Evolutionary conservation across 2,888 invertebrate genomes (phyloP), one percentile per base, ranked within the genome.

Genomic region (Gari tellinella): DNA sequence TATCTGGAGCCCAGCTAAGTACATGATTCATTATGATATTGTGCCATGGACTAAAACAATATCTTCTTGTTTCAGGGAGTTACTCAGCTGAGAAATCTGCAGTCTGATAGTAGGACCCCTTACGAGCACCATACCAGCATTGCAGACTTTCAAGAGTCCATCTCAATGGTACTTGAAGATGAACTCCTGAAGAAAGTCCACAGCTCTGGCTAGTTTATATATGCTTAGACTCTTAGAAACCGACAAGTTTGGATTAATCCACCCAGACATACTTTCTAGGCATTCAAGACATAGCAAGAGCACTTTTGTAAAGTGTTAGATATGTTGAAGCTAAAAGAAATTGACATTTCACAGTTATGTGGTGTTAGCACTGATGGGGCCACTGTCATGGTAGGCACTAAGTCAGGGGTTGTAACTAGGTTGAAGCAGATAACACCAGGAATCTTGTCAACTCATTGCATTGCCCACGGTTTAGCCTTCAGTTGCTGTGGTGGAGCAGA

Each of bases 301-400:
- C 68, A 5, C 7, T 60, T 17, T 26, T 1, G 37, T 37, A 26
- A 58, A 25, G 53, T 69, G 10, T 8, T 56, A 10, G 15, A 7
- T 1, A 31, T 51, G 8, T 46, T 63, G 8, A 10, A 8, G 1
- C 19, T 46, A 1, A 68, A 74, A 21, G 63, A 55, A 0, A 56
- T 64, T 45, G 55, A 52, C n/a, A 14, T 74, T 23, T 46, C 49
- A 14, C 52, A 56, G 15, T 15, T 68, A 12, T 60, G 55, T 74
- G 74, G 64, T 17, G 46, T 72, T 2, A 52, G 57, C 23, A 70
- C 70, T 38, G 70, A 70, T 63, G 70, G 70, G 5, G 72, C 65
- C 7, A 25, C 60, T 43, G 61, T 72, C 2, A 65, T 74, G 74
- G 61, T 64, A n/a, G 70, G 60, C 1, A 7, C 12, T 40, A 58